Conservation (phyloP, 2,888 invertebrate species). For the Xanthia icteritia region DNA sequence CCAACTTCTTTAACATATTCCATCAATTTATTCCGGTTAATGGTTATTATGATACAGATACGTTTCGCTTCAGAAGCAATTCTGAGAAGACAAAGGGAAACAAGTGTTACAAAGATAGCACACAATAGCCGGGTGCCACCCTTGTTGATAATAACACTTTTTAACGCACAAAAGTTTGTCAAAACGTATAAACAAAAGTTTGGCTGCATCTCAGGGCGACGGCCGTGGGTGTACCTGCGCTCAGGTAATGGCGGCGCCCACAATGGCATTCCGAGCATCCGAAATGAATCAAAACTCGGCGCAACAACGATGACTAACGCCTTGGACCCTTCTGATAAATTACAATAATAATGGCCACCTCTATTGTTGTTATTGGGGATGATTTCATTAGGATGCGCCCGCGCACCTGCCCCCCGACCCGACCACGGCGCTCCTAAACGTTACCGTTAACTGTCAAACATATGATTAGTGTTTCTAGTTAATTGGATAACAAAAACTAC, state of each 20-base stretch:
- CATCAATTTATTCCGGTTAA: constrained; percentile 69
- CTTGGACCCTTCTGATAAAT: constrained; percentile 82
- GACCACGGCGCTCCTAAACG: constrained; percentile 51
- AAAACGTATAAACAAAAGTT: constrained; percentile 85
- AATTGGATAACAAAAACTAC: constrained; percentile 65
- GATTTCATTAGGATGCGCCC: constrained; percentile 85
- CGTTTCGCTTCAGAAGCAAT: constrained; percentile 58
- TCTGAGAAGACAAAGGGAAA: constrained; percentile 67
- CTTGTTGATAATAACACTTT: constrained; percentile 84
- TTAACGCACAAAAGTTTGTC: constrained; percentile 83
- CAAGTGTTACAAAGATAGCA: constrained; percentile 73
- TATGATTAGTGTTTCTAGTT: constrained; percentile 72
- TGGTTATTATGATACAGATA: constrained; percentile 58
- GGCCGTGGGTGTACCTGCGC: constrained; percentile 70
- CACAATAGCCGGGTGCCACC: constrained; percentile 76
- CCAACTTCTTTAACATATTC: constrained; percentile 72
- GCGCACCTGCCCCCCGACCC: constrained; percentile 76
- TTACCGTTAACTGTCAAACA: constrained; percentile 79
- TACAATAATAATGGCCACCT: constrained; percentile 85
- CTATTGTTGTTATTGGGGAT: constrained; percentile 85
- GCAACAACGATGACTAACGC: constrained; percentile 80
- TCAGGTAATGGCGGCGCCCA: constrained; percentile 85
- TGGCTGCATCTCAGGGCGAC: constrained; percentile 49
- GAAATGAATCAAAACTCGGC: constrained; percentile 89
- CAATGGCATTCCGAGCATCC: constrained; percentile 89